phyloP scores from a whole-genome alignment of 2,888 invertebrate species.

The Tenthredo scrophulariae region DNA sequence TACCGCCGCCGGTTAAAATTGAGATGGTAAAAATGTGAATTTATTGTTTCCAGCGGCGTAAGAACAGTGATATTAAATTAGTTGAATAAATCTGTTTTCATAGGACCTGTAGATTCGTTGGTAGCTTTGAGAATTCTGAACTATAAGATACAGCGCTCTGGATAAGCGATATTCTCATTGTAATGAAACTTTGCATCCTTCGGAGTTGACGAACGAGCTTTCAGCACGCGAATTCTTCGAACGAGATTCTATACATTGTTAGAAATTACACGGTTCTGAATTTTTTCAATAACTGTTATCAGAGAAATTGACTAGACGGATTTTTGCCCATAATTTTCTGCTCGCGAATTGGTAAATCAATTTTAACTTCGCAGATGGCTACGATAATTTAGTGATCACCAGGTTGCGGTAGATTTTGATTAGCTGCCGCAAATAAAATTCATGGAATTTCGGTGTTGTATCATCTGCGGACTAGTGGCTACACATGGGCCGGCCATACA shows the following conservation, averaged over 20 bases:
- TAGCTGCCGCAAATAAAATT: slow-evolving; percentile 16
- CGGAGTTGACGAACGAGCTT: slow-evolving; percentile 17
- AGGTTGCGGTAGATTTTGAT: neutral
- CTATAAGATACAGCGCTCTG: neutral
- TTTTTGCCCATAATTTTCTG: slow-evolving; percentile 19
- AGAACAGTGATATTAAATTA: neutral
- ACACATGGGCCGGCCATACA: neutral
- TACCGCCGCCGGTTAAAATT: neutral
- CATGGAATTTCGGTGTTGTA: neutral
- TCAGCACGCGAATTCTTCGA: slow-evolving; percentile 25
- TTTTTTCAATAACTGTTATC: slow-evolving; percentile 13
- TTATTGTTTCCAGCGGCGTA: neutral
- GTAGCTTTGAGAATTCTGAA: neutral
- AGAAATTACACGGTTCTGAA: neutral
- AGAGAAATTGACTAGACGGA: neutral
- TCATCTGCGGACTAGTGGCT: neutral
- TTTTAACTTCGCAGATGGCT: neutral
- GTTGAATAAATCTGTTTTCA: neutral
- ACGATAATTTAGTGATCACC: slow-evolving; percentile 13
- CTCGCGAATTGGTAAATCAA: slow-evolving; percentile 8
- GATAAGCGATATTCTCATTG: neutral
- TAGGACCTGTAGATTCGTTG: neutral
- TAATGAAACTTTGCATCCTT: slow-evolving; percentile 12
- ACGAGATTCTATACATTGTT: neutral
- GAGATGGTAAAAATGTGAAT: neutral